Evolutionary conservation across 2,888 invertebrate species (phyloP).

Genomic region (Rhagonycha fulva): DNA sequence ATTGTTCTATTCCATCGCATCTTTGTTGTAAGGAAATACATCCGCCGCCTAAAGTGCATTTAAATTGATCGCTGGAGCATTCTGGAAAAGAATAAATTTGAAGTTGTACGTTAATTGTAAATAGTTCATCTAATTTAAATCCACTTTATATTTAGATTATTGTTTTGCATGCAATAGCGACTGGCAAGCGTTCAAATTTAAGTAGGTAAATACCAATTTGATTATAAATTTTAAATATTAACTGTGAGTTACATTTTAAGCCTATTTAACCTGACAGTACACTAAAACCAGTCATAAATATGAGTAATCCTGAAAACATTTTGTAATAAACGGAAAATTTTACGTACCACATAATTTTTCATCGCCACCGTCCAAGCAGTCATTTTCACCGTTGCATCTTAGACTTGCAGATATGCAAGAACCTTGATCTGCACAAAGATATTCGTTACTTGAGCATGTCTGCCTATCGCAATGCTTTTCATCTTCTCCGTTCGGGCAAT

Average conservation of each 20-base stretch:
- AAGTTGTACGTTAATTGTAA: background rate
- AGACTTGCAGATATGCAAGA: conserved; percentile 64
- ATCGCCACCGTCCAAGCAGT: conserved; percentile 63
- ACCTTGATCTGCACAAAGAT: conserved; percentile 61
- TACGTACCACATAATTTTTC: conserved; percentile 59
- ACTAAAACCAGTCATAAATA: background rate
- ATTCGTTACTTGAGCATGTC: conserved; percentile 59
- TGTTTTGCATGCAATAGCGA: background rate
- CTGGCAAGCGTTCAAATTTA: background rate
- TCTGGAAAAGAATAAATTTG: conserved; percentile 45
- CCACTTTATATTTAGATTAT: background rate
- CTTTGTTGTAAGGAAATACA: conserved; percentile 58
- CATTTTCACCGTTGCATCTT: conserved; percentile 63
- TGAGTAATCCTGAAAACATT: background rate
- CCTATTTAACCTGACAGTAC: background rate
- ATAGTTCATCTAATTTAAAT: conserved; percentile 1
- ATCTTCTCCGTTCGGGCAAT: conserved; percentile 62
- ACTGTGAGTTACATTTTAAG: background rate
- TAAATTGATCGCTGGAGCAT: conserved; percentile 61
- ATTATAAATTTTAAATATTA: background rate
- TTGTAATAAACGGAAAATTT: background rate
- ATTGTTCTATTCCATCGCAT: conserved; percentile 65
- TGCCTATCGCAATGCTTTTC: conserved; percentile 59
- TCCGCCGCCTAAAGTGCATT: conserved; percentile 64
- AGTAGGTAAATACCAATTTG: background rate